phyloP scores from a whole-genome alignment of 2,888 invertebrate genomes.

The Nemotelus nigrinus region DNA sequence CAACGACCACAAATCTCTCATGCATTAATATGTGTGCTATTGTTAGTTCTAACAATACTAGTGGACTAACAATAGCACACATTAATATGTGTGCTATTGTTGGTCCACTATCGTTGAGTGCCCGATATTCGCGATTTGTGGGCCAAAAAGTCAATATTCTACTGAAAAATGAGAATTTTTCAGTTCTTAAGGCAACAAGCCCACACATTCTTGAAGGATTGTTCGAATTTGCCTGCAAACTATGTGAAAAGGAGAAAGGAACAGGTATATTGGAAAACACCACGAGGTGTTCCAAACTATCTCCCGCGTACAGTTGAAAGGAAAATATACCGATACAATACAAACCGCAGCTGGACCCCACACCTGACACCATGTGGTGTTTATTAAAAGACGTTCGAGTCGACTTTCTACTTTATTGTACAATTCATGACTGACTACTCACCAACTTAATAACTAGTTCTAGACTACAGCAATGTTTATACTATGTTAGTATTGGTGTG shows the following conservation, averaged over 20 bases:
- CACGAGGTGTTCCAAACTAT: constrained; percentile 76
- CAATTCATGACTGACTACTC: too few relatives aligned
- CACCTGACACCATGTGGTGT: constrained; percentile 57
- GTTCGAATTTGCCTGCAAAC: constrained; percentile 84
- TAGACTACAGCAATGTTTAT: too few relatives aligned
- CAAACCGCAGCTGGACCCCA: constrained; percentile 84
- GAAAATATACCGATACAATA: constrained; percentile 75
- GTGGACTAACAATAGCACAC: too few relatives aligned
- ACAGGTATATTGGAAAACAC: constrained; percentile 85
- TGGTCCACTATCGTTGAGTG: neutral
- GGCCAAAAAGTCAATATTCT: neutral
- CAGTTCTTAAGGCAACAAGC: constrained; percentile 67
- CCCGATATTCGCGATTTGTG: too few relatives aligned
- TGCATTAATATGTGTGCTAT: too few relatives aligned
- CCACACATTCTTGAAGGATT: constrained; percentile 78
- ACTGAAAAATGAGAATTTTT: constrained; percentile 61
- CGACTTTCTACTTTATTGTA: too few relatives aligned
- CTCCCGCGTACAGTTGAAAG: constrained; percentile 71
- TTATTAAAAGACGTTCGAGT: too few relatives aligned
- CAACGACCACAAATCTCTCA: too few relatives aligned
- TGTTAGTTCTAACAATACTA: too few relatives aligned
- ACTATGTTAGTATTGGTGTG: too few relatives aligned
- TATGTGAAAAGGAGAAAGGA: constrained; percentile 83
- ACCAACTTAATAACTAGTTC: too few relatives aligned
- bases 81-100: too few relatives aligned